phyloP scores from a whole-genome alignment of 2,113 vertebrate species.

The Pongo pygmaeus region DNA sequence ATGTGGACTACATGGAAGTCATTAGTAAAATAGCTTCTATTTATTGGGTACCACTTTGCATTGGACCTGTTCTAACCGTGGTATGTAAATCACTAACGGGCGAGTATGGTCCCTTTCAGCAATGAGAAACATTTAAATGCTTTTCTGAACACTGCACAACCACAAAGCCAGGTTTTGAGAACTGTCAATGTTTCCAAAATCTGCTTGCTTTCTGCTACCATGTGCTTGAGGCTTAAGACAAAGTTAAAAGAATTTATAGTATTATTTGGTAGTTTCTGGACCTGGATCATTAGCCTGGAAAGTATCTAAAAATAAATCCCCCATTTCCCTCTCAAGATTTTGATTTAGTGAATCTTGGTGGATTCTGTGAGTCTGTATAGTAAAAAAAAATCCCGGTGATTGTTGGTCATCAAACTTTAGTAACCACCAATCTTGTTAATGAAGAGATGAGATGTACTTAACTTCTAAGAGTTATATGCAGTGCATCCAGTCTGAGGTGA shows the following conservation, averaged over 20 bases:
- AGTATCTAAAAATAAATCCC: not conserved
- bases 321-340: not conserved
- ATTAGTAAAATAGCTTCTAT: not conserved
- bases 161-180: not conserved
- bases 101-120: not conserved
- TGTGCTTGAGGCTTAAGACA: not conserved
- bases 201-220: not conserved
- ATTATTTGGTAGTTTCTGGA: not conserved
- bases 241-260: not conserved
- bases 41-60: not conserved
- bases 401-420: not conserved
- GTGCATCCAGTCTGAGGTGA: not conserved
- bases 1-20: not conserved
- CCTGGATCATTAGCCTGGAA: not conserved
- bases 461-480: not conserved
- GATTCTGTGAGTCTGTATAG: not conserved
- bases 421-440: not conserved
- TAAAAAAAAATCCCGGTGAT: conserved; percentile 28
- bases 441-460: not conserved
- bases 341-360: not conserved
- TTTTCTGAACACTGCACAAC: not conserved
- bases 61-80: not conserved
- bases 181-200: not conserved
- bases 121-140: not conserved
- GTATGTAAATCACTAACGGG: not conserved